Evolutionary conservation across 1,140 invertebrate genomes (phyloP), one percentile per base, ranked within the genome.

Genomic region (Saccostrea cuccullata): DNA sequence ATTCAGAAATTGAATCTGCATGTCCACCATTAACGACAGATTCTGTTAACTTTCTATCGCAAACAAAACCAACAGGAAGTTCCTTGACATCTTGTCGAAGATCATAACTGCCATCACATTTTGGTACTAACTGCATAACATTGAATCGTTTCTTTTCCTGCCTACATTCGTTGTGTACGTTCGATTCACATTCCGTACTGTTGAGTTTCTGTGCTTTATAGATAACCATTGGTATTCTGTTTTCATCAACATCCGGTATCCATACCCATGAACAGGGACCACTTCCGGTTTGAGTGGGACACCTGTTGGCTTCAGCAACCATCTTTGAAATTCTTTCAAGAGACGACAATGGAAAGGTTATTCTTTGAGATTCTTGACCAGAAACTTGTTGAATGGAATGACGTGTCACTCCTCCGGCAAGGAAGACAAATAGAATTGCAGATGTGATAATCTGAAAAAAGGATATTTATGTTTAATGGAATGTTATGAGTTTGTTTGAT

Each of bases 191-290:
- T 30, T 13, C 23, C 11, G 70, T 15, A 3, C 26, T 26, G 23
- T 15, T 15, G 26, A 26, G 70, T 77, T 77, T 77, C 17, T 36
- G 11, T 30, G 70, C 70, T 36, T 77, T 77, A 36, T 77, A 77
- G 30, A 77, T 77, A 15, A 77, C 70, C 26, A 15, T 77, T 26
- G 70, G 70, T 77, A 77, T 77, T 17, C 70, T 77, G 70, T 36
- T 77, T 0, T 26, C 26, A 11, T 77, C 26, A 30, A 30, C 15
- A 36, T 77, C 70, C 11, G 70, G 70, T 36, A 36, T 30, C 70
- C 70, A 77, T 13, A 15, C 26, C 70, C 70, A 77, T 4, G 30
- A 11, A 36, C 70, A 77, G 2, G 26, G 30, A 13, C 11, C 15
- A 12, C 26, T 77, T 77, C 26, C 26, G 6, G 70, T 77, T 36